These are phyloP conservation scores for Agonopterix heracliana DNA, from an alignment of 2,888 invertebrate genomes.

Conservation along the genomic window DNA sequence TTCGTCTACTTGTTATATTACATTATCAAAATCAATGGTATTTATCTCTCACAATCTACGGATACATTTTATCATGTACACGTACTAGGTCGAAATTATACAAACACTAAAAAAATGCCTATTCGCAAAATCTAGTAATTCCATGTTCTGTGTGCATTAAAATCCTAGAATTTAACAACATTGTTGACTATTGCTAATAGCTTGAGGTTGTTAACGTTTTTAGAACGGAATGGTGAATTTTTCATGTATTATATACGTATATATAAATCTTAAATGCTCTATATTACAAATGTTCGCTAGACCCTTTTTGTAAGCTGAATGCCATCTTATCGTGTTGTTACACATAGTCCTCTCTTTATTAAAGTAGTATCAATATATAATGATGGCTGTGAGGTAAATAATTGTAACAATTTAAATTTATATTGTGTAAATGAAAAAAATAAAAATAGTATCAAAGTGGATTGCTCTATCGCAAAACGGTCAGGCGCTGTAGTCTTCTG, in stretches of 20 bases:
- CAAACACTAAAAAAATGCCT: slow-evolving; percentile 35
- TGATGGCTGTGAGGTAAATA: slow-evolving; percentile 76
- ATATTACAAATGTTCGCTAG: slow-evolving; percentile 69
- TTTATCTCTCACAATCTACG: slow-evolving; percentile 22
- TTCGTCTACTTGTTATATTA: too few relatives aligned
- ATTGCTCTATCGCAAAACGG: slow-evolving; percentile 49
- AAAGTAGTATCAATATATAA: slow-evolving; percentile 75
- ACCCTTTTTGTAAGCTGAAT: slow-evolving; percentile 66
- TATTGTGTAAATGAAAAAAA: slow-evolving; percentile 68
- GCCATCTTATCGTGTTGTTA: slow-evolving; percentile 70
- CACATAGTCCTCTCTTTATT: slow-evolving; percentile 71
- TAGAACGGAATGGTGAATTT: slow-evolving; percentile 71
- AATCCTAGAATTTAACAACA: slow-evolving; percentile 70
- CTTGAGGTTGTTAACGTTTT: slow-evolving; percentile 76
- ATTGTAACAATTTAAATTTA: slow-evolving; percentile 73
- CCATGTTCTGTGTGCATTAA: slow-evolving; percentile 68
- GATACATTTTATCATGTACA: slow-evolving; percentile 21
- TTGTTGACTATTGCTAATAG: slow-evolving; percentile 77
- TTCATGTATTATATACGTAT: slow-evolving; percentile 67
- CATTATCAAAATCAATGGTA: neutral
- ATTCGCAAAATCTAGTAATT: slow-evolving; percentile 44
- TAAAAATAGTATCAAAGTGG: slow-evolving; percentile 49
- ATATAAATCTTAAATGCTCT: slow-evolving; percentile 32
- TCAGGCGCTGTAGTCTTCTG: slow-evolving; percentile 27
- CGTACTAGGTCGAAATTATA: slow-evolving; percentile 24